Conservation (phyloP, 2,888 invertebrate species). For the Sinotaia quadrata region DNA sequence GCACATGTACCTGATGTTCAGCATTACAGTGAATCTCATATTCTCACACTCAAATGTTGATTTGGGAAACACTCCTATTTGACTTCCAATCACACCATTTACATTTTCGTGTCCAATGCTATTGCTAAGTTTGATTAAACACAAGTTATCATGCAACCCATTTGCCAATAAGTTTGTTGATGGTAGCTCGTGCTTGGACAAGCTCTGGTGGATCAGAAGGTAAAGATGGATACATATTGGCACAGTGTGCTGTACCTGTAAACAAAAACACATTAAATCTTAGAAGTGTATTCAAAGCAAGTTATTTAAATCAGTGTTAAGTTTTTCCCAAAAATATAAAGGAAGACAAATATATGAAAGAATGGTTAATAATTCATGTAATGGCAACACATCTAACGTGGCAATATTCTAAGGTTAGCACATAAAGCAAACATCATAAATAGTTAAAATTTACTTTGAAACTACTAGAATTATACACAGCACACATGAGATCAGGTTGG, state of each 20-base stretch:
- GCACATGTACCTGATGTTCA: no score
- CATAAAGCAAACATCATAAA: neutral
- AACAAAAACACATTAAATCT: neutral
- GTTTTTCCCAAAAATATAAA: neutral
- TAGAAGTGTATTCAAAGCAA: neutral
- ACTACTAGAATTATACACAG: no score
- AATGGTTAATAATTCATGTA: neutral
- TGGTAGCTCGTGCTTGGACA: constrained; percentile 78
- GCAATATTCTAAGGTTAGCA: neutral
- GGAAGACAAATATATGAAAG: neutral
- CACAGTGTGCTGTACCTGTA: constrained; percentile 91
- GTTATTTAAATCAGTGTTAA: neutral
- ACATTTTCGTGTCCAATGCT: no score
- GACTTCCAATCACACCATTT: no score
- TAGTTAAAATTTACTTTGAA: neutral
- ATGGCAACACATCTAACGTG: neutral
- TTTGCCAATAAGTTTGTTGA: constrained; percentile 74
- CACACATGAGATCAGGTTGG: no score
- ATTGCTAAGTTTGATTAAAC: neutral
- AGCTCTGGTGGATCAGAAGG: constrained; percentile 80
- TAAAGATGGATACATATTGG: constrained; percentile 89
- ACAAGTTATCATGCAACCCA: constrained; percentile 28
- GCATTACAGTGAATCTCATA: no score
- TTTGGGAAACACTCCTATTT: no score
- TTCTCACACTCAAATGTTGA: no score